phyloP scores from a whole-genome alignment of 2,113 vertebrate genomes.

The Nannospalax galili region DNA sequence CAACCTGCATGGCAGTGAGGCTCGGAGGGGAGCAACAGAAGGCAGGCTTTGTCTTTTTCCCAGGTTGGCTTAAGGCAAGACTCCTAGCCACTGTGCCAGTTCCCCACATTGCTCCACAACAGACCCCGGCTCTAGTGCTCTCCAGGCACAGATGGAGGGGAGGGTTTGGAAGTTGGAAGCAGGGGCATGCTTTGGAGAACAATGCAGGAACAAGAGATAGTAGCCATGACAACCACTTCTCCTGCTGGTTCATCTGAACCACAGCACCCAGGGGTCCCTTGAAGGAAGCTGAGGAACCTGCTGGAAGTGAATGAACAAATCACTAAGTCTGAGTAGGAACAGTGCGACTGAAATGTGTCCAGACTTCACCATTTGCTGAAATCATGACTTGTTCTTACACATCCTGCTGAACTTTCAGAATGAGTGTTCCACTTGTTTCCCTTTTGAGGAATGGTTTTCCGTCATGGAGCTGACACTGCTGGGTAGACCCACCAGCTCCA shows the following conservation, averaged over 20 bases:
- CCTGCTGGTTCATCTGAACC: neutral
- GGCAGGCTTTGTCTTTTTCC: neutral
- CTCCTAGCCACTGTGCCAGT: too few relatives aligned
- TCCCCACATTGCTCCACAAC: neutral
- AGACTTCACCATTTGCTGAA: neutral
- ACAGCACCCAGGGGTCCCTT: neutral
- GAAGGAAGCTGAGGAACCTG: neutral
- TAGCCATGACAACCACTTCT: accelerated
- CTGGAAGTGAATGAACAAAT: accelerated
- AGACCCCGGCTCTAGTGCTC: neutral
- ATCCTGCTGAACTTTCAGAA: neutral
- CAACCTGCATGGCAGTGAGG: neutral
- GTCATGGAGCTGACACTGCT: neutral
- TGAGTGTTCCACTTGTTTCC: neutral
- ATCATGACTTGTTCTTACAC: neutral
- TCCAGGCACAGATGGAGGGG: neutral
- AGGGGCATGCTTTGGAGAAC: neutral
- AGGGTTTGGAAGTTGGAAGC: neutral
- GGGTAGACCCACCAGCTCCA: neutral
- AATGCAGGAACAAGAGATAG: neutral
- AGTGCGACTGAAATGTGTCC: accelerated
- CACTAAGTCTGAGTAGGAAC: too few relatives aligned
- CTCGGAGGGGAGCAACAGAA: neutral
- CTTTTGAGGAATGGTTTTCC: neutral
- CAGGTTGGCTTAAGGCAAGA: accelerated